Conservation (phyloP, 2,113 vertebrate genomes). For the Syngnathus floridae region DNA sequence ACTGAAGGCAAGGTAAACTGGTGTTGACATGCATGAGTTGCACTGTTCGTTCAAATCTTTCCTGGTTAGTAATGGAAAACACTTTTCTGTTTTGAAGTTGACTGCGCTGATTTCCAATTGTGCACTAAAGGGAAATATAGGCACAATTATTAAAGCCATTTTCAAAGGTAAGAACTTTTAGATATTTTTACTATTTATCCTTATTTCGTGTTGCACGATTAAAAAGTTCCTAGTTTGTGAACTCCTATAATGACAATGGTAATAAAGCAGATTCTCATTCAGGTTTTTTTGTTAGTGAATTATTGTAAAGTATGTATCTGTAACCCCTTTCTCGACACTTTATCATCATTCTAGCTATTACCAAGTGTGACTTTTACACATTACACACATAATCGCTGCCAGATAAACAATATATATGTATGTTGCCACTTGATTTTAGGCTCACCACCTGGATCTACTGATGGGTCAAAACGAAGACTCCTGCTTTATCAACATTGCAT, state of each 20-base stretch:
- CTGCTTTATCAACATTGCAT: conserved; percentile 82
- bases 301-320: neutral
- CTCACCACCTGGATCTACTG: conserved; percentile 73
- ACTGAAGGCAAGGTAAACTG: conserved; percentile 57
- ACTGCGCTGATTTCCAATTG: conserved; percentile 69
- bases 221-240: too few relatives aligned
- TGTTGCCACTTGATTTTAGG: conserved; percentile 60
- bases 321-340: neutral
- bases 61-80: neutral
- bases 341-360: neutral
- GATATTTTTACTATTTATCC: too few relatives aligned
- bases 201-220: too few relatives aligned
- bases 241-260: too few relatives aligned
- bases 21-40: neutral
- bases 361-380: neutral
- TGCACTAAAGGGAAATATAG: conserved; percentile 78
- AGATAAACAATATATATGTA: neutral
- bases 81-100: conserved; percentile 58
- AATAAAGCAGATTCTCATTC: too few relatives aligned
- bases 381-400: neutral
- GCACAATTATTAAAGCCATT: conserved; percentile 77
- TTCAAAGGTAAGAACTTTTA: conserved; percentile 76
- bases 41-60: neutral
- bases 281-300: neutral
- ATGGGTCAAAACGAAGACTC: conserved; percentile 75